Evolutionary conservation across 2,797 vertebrate genomes (phyloP).

Genomic region (Trematomus bernacchii): DNA sequence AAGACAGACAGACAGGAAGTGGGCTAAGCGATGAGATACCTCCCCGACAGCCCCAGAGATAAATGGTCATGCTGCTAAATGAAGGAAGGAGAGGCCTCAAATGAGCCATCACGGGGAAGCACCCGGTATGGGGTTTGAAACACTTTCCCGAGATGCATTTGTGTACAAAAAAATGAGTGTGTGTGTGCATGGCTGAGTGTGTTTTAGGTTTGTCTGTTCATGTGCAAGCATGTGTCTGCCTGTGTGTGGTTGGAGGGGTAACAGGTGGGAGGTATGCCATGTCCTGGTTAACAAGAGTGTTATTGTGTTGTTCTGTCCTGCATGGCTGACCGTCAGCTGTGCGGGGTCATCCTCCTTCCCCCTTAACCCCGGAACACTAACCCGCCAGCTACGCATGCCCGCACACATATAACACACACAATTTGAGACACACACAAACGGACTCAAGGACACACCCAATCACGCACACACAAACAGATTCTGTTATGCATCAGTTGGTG

Average conservation of each 20-base stretch:
- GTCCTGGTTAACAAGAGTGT: conserved; percentile 84
- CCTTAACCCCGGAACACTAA: conserved; percentile 74
- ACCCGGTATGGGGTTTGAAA: conserved; percentile 59
- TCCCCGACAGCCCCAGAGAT: conserved; percentile 72
- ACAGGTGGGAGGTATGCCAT: conserved; percentile 84
- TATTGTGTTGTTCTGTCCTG: conserved; percentile 84
- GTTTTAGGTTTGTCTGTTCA: conserved; percentile 53
- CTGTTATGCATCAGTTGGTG: conserved; percentile 75
- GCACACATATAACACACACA: conserved; percentile 74
- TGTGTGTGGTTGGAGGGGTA: conserved; percentile 77
- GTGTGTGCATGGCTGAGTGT: conserved; percentile 3
- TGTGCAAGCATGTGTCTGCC: conserved; percentile 71
- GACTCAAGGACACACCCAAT: conserved; percentile 75
- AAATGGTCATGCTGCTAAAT: conserved; percentile 81
- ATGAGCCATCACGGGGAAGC: conserved; percentile 77
- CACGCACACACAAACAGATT: conserved; percentile 71
- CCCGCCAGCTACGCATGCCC: conserved; percentile 75
- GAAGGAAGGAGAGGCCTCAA: conserved; percentile 78
- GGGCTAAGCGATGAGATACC: conserved; percentile 66
- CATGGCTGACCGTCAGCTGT: conserved; percentile 84
- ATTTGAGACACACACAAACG: conserved; percentile 44
- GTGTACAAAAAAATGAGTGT: conserved; percentile 26
- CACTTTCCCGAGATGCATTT: conserved; percentile 56
- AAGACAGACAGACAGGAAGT: conserved; percentile 69
- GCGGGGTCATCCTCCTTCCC: conserved; percentile 77